A percentile compares a stretch with the other conserved stretches of the same genome.
Evolutionary conservation across 2,888 invertebrate genomes (phyloP).

Genomic region (Ametastegia equiseti): DNA sequence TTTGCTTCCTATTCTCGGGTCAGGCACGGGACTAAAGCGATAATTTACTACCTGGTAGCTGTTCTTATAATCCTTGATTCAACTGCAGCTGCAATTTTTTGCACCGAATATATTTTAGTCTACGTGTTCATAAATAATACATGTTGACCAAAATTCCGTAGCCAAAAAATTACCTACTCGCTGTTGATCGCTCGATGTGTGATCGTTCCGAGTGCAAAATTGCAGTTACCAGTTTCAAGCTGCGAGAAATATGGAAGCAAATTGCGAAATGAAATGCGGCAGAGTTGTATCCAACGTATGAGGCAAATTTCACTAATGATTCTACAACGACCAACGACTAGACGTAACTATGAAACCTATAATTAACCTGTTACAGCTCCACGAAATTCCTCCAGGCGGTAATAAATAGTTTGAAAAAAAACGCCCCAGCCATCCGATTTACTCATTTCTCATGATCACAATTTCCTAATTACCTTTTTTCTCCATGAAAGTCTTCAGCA

Average conservation of each 20-base stretch:
- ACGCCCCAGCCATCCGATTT: neutral
- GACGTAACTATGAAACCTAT: constrained; percentile 30
- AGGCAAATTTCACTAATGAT: constrained; percentile 28
- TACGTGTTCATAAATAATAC: neutral
- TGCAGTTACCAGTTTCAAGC: neutral
- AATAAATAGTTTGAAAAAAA: constrained; percentile 4
- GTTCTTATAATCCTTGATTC: neutral
- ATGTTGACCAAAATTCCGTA: neutral
- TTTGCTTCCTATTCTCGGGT: neutral
- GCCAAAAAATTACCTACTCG: neutral
- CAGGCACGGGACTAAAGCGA: neutral
- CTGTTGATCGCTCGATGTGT: neutral
- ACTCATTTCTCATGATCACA: neutral
- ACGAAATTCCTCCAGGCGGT: constrained; percentile 3
- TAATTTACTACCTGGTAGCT: neutral
- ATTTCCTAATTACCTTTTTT: constrained; percentile 16
- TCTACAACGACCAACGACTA: neutral
- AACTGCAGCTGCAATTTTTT: neutral
- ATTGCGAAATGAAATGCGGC: constrained; percentile 19
- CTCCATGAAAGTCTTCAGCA: neutral
- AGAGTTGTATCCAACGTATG: neutral
- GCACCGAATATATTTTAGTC: too few relatives aligned
- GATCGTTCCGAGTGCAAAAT: neutral
- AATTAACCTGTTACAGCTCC: constrained; percentile 18
- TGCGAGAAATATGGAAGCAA: neutral